Evolutionary conservation across 2,888 invertebrate species (phyloP), one percentile per base, ranked within the genome.

Genomic region (Eubasilissa splendida): DNA sequence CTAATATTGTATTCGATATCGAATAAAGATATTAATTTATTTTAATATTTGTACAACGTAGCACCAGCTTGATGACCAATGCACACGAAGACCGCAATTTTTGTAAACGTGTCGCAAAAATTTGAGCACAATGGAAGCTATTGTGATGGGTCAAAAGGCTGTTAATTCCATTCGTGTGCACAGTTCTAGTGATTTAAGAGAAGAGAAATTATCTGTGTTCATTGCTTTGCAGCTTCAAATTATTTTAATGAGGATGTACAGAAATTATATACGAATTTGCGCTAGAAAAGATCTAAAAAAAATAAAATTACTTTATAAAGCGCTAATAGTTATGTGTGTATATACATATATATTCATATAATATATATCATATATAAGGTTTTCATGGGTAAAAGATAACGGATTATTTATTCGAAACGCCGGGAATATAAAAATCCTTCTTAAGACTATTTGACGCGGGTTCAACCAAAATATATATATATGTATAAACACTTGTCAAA

Each of bases 111-210:
- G 12, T 68, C 42, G 68, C 12, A 42, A 68, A 14, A 68, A 68
- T 68, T 68, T 68, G 14, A 68, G n/a, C 68, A 68, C 50, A 68
- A 68, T 68, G 68, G 9, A 68, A 14, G 68, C 68, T 68, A 12
- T 68, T 68, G 68, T 68, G 68, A 68, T 52, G 68, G 8, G 68
- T 42, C 50, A 50, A 52, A 68, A 68, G 50, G 50, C 1, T 68
- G 33, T n/a, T 50, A 3, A 68, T 68, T 68, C n/a, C 68, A 68
- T 68, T 50, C 68, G 50, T 8, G 10, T 63, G 63, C 33, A 31
- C 63, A 63, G 33, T 3, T 31, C 33, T 63, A 63, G 33, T 33
- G 63, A 63, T 22, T 63, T 63, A 63, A n/a, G n/a, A n/a, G 33
- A 63, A 63, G n/a, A 63, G 63, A n/a, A 58, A n/a, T 58, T n/a